Evolutionary conservation across 2,113 vertebrate species (phyloP), one percentile per base, ranked within the genome.

Genomic region (Oncorhynchus masou): DNA sequence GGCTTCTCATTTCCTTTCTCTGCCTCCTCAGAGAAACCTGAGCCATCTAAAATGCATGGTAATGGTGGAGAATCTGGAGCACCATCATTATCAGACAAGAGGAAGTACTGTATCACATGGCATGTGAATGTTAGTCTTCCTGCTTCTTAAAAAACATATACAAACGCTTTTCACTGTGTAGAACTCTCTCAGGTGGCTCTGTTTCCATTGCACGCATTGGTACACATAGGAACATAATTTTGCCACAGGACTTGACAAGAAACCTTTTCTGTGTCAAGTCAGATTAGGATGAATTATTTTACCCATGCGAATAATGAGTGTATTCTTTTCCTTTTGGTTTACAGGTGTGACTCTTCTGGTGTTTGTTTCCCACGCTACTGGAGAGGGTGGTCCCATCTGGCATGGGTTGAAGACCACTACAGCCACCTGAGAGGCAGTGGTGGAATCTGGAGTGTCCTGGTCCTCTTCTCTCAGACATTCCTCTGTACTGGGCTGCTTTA

Each of bases 391-490:
- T 34, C 68, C 67, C 57, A 77, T 54, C 51, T 76, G 65, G 86
- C 45, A 75, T 24, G 64, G 73, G 86, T 74, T 66, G 76, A 54
- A 62, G 59, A 83, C 31, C 70, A 71, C 75, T 74, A 64, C 25
- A 74, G 80, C 57, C 66, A 68, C 74, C 82, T 73, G 15, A 85
- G 74, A 77, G 70, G 31, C 74, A 81, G 77, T 59, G 31, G 65
- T 71, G 76, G 82, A 88, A 89, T 86, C 75, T 90, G 25, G 80
- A 87, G 83, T 54, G 82, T 76, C 66, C 69, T 74, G 48, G 62
- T 79, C 39, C 9, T 45, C 39, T 45, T 45, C 39, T 45, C 75
- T 9, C 2, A 69, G 70, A 71, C 51, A 59, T 79, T 77, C 70
- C 27, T 7, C 70, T 51, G 49, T 75, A 74, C 13, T 62, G 16